Evolutionary conservation across 2,113 vertebrate genomes (phyloP).

Genomic region (Thinocorus orbignyianus): DNA sequence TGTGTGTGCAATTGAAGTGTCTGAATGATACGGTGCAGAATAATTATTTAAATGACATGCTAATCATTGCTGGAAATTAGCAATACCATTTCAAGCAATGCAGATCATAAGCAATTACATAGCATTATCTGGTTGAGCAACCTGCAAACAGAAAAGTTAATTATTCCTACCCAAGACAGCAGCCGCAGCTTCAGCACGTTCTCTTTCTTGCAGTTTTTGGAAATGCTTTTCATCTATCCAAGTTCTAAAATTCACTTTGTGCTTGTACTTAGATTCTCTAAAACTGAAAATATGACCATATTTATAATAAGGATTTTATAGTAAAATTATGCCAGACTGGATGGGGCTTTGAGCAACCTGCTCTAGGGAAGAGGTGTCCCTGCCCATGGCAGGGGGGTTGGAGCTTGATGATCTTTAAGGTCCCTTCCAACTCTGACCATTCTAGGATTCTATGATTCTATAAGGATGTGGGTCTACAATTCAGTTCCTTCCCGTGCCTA

Average conservation of each 20-base stretch:
- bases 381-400: too few relatives aligned
- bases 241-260: background rate
- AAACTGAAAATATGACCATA: background rate
- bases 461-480: background rate
- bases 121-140: constrained; percentile 55
- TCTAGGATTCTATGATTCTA: too few relatives aligned
- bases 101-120: constrained; percentile 50
- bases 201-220: background rate
- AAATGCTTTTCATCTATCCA: background rate
- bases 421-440: too few relatives aligned
- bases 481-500: background rate
- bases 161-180: constrained; percentile 14
- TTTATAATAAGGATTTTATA: background rate
- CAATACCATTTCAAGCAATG: constrained; percentile 46
- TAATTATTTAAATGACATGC: constrained; percentile 63
- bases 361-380: too few relatives aligned
- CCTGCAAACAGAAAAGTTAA: constrained; percentile 15
- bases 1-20: background rate
- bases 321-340: background rate
- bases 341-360: too few relatives aligned
- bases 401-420: too few relatives aligned
- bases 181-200: background rate
- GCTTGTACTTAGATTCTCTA: background rate
- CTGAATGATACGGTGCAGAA: constrained; percentile 23
- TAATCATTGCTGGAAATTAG: constrained; percentile 55